Base-by-base conservation (phyloP, 1,140 invertebrate genomes). In the Drosophila kanapiae region DNA sequence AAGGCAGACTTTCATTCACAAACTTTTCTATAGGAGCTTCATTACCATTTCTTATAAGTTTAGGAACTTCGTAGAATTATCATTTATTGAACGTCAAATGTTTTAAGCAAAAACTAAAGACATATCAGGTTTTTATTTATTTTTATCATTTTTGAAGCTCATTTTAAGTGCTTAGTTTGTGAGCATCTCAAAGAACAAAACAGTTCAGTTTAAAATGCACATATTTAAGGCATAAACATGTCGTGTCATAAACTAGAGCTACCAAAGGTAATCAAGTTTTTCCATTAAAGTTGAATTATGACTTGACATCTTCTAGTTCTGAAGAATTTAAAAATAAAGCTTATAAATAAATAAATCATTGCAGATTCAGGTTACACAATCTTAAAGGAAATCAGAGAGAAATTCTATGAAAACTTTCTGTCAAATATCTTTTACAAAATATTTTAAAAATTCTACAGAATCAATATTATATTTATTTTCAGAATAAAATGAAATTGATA, bases 201-300 rank as follows among this genome's bases (percentile, higher is more conserved):
- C 29, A 65, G 18, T 65, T 43, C 9, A 31, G 9, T 14, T 69
- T 53, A 75, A 48, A 42, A 58, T 58, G 45, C 29, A 59, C 59
- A 76, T 69, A 78, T 68, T 53, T 53, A 49, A 67, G 45, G 16
- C 37, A 61, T 61, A 35, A 64, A 27, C 18, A 31, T 16, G 61
- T 38, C 9, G 10, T 58, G 37, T 43, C 62, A 35, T 64, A 61
- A 64, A 64, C 16, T 61, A 43, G 62, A 64, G 37, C 29, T 67
- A 10, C 27, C 27, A 49, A 64, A 57, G 13, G 31, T 35, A 27
- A n/a, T 48, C 43, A 16, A 35, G 27, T 62, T 57, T 62, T 18
- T 29, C 11, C 4, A 57, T 62, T 56, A 11, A 6, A 18, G 13
- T 38, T 53, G 3, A 13, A 62, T 38, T 29, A 23, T 60, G 23